phyloP scores from a whole-genome alignment of 1,140 invertebrate genomes.

The Neodiprion virginianus region DNA sequence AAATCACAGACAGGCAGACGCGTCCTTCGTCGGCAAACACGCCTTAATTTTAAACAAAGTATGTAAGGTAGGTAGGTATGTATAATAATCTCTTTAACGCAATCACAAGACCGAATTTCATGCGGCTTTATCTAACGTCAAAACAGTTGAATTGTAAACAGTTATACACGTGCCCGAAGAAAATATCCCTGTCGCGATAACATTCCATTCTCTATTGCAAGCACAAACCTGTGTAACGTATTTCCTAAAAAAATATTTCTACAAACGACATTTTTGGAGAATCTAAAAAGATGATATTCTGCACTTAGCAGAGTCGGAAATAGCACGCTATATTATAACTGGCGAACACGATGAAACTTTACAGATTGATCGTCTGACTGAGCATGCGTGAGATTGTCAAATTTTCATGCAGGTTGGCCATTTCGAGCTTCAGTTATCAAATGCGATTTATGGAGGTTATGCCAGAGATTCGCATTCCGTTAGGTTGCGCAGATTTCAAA shows the following conservation, averaged over 20 bases:
- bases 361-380: too few relatives aligned
- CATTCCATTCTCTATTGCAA: background rate
- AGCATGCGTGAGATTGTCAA: too few relatives aligned
- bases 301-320: too few relatives aligned
- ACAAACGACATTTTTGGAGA: background rate
- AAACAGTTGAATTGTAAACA: conserved; percentile 4
- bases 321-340: too few relatives aligned
- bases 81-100: background rate
- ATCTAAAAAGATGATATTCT: background rate
- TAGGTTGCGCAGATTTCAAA: too few relatives aligned
- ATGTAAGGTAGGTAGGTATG: background rate
- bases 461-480: too few relatives aligned
- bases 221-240: background rate
- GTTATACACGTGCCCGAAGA: background rate
- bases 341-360: too few relatives aligned
- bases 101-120: conserved; percentile 11
- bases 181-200: background rate
- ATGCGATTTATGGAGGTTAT: too few relatives aligned
- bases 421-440: too few relatives aligned
- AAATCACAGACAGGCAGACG: too few relatives aligned
- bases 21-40: conserved; percentile 3
- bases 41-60: background rate
- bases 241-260: background rate
- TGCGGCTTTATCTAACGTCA: conserved; percentile 12
- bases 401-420: too few relatives aligned